Conservation (phyloP, 1,140 invertebrate species). For the Sitophilus oryzae region DNA sequence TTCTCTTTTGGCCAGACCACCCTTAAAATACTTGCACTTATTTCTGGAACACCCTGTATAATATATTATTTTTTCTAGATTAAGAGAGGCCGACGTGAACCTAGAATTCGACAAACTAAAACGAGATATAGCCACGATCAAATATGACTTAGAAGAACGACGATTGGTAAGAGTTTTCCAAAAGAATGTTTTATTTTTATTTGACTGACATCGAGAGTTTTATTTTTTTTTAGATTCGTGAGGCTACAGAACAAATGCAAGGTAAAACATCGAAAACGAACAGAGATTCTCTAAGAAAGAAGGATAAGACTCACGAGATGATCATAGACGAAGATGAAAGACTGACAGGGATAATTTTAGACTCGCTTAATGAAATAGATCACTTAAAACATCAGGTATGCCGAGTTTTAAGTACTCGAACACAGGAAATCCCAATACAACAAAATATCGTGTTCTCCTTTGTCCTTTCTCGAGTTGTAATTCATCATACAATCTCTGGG, state of each 20-base stretch:
- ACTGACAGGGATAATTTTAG: slow-evolving; percentile 5
- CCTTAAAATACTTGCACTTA: too few species aligned
- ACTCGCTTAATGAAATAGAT: slow-evolving; percentile 20
- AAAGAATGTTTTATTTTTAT: neutral
- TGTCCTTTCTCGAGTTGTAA: too few species aligned
- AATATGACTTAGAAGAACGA: slow-evolving; percentile 22
- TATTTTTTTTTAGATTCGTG: slow-evolving; percentile 8
- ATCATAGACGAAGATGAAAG: slow-evolving; percentile 14
- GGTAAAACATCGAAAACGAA: neutral
- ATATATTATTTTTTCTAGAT: slow-evolving; percentile 4
- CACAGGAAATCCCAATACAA: too few species aligned
- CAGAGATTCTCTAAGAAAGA: slow-evolving; percentile 1
- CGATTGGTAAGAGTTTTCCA: slow-evolving; percentile 6
- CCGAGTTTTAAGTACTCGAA: too few species aligned
- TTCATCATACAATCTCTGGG: too few species aligned
- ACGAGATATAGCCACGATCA: slow-evolving; percentile 15
- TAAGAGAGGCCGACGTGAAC: slow-evolving; percentile 24
- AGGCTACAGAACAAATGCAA: slow-evolving; percentile 4
- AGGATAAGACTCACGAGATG: slow-evolving; percentile 4
- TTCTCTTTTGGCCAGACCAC: too few species aligned
- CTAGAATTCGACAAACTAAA: slow-evolving; percentile 25
- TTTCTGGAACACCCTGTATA: too few species aligned
- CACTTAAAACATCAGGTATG: slow-evolving; percentile 16
- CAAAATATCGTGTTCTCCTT: too few species aligned
- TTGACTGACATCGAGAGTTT: neutral